Base-by-base conservation (phyloP, 2,888 invertebrate genomes). In the Apeira syringaria region DNA sequence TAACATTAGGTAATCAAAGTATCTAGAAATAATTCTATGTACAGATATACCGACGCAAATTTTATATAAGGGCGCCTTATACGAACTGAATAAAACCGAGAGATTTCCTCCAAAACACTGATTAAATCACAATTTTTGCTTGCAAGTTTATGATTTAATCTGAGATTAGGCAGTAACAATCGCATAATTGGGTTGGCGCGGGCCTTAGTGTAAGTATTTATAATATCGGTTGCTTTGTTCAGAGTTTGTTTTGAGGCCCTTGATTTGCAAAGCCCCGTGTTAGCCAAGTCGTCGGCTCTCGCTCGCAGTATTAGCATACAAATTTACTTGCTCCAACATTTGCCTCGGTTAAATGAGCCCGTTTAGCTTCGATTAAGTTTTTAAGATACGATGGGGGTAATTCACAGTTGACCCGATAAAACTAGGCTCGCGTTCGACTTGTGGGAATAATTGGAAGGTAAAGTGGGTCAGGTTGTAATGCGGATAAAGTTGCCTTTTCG, bases 251-350 rank as follows among this genome's bases (percentile, higher is more conserved):
- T 40, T 24, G 41, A 29, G 35, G 39, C 31, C 32, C 45, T 39
- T 47, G 40, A 44, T 47, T 56, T 53, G 46, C 27, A 41, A 18
- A 26, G 50, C 27, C 8, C 7, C 3, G 34, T 17, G 47, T 49
- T 45, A 56, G 50, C 55, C 45, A 10, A 15, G 29, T 50, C 53
- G 53, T 53, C 46, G 55, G 52, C 61, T 34, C 43, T 64, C 64
- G 61, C 59, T 62, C 64, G 61, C 59, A 61, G 66, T 65, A 81
- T 83, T 83, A 78, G 74, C 84, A 85, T 83, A 78, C 76, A 83
- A 80, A 85, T 85, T 73, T 78, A 79, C 39, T 43, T 62, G 64
- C 63, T 61, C 59, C 56, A 63, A 69, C 47, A 40, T 40, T 48
- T 32, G 66, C 66, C 55, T 60, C 49, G 61, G 56, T 53, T 66